These are phyloP conservation scores for Parochlus steinenii DNA, from an alignment of 2,888 invertebrate genomes.

Conservation along the genomic window DNA sequence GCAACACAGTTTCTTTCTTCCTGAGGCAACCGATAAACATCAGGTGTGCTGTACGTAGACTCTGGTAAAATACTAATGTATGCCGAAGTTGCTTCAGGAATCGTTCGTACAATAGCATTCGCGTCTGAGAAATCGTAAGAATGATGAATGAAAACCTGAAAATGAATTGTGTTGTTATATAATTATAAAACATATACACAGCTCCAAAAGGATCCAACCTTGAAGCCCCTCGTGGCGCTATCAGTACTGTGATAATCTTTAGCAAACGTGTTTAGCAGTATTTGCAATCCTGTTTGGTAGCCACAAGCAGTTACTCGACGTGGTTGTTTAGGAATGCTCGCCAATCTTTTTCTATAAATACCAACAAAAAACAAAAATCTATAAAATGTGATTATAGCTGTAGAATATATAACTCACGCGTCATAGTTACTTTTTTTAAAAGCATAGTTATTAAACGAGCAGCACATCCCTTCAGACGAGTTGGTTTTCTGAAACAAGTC, in stretches of 20 bases:
- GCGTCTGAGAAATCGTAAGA: slow-evolving; percentile 46
- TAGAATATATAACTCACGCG: too few species aligned
- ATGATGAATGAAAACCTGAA: slow-evolving; percentile 43
- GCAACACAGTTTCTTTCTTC: slow-evolving; percentile 41
- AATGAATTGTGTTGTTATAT: neutral
- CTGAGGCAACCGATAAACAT: slow-evolving; percentile 33
- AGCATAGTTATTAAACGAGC: slow-evolving; percentile 45
- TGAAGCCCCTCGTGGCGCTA: slow-evolving; percentile 42
- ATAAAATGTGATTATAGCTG: too few species aligned
- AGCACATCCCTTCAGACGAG: slow-evolving; percentile 39
- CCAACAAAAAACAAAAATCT: neutral
- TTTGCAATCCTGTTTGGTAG: slow-evolving; percentile 45
- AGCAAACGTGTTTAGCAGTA: slow-evolving; percentile 36
- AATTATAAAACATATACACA: neutral
- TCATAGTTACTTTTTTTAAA: slow-evolving; percentile 22
- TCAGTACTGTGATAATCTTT: slow-evolving; percentile 44
- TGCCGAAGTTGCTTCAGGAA: slow-evolving; percentile 38
- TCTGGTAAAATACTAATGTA: slow-evolving; percentile 46
- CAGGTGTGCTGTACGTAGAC: slow-evolving; percentile 41
- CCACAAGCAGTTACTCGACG: slow-evolving; percentile 50
- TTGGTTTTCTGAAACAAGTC: slow-evolving; percentile 33
- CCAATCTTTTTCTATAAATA: slow-evolving; percentile 15
- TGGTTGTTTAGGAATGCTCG: slow-evolving; percentile 30
- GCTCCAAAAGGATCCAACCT: slow-evolving; percentile 26
- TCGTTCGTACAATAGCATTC: slow-evolving; percentile 40